A percentile compares a stretch with the other conserved stretches of the same genome.
Evolutionary conservation across 2,888 invertebrate species (phyloP).

Genomic region (Coleophora deauratella): DNA sequence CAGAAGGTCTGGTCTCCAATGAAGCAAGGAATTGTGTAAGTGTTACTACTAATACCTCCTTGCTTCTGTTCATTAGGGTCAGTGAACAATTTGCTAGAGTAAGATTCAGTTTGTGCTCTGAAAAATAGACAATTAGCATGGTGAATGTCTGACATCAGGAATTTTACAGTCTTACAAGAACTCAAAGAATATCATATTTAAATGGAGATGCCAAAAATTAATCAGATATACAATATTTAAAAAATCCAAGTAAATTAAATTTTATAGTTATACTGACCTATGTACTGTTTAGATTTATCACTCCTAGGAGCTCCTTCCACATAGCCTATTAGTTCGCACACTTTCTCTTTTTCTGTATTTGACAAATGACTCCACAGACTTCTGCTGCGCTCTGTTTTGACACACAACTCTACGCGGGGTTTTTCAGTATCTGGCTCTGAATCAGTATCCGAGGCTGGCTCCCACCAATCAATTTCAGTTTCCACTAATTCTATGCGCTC

Average conservation of each 20-base stretch:
- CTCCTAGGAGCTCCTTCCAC: conserved; percentile 67
- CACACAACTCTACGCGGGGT: conserved; percentile 56
- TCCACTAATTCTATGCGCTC: conserved; percentile 62
- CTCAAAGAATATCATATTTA: too few species aligned
- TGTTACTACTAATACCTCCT: conserved; percentile 81
- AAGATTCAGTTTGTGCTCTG: conserved; percentile 84
- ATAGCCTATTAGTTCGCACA: conserved; percentile 78
- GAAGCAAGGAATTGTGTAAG: conserved; percentile 82
- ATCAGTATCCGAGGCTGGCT: conserved; percentile 35
- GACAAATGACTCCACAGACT: conserved; percentile 77
- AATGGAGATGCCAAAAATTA: too few species aligned
- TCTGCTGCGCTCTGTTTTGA: conserved; percentile 67
- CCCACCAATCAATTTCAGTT: conserved; percentile 67
- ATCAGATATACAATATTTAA: background rate
- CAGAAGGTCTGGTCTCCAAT: conserved; percentile 78
- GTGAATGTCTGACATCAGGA: background rate
- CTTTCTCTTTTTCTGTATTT: conserved; percentile 75
- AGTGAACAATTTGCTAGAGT: conserved; percentile 82
- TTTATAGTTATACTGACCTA: conserved; percentile 48
- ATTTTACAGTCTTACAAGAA: too few species aligned
- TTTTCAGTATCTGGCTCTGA: conserved; percentile 32
- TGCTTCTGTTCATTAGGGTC: conserved; percentile 78
- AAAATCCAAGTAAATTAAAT: too few species aligned
- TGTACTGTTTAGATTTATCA: conserved; percentile 70
- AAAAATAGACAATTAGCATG: conserved; percentile 27